Base-by-base conservation (phyloP, 1,140 invertebrate species). In the Diploscapter pachys region DNA sequence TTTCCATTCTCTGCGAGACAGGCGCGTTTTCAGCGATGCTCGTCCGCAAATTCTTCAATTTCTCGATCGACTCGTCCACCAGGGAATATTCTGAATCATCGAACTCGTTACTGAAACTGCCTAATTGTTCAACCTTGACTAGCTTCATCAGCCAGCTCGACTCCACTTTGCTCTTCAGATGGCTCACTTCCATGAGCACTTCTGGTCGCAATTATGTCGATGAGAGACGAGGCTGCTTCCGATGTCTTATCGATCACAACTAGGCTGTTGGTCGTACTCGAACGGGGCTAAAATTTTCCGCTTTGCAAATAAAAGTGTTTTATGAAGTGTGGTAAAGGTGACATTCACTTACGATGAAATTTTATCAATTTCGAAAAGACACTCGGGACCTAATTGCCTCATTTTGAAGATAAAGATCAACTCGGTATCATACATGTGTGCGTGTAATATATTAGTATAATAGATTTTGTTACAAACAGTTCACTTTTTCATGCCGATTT, bases 191-290 rank as follows among this genome's bases (percentile, higher is more conserved):
- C 61, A 54, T 71, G 61, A 75, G 63, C 31, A 4, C 49, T 57
- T 55, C 65, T 75, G 57, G 69, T 53, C 57, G 63, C 64, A 9
- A 76, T 71, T 55, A 71, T 54, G n/a, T 71, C 72, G 52, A 76
- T 66, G 8, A 71, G 13, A 31, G 69, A 71, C 11, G 62, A 57
- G 2, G 69, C 74, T 8, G 65, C 68, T 48, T 63, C 64, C 53
- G 74, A 50, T 52, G 55, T 63, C 49, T 13, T 64, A 50, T 8
- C 31, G 31, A 5, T 64, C 31, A 64, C n/a, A 64, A 31, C 31
- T 31, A 31, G 31, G 63, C 51, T 31, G 31, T 13, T 11, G 13
- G 9, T 59, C 9, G 57, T 59, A 9, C 31, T 48, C 49, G 51
- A 62, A 31, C 31, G 31, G 31, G 31, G 31, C 31, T 31, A 31